Evolutionary conservation across 1,140 invertebrate genomes (phyloP), one percentile per base, ranked within the genome.

Genomic region (Temnothorax nylanderi): DNA sequence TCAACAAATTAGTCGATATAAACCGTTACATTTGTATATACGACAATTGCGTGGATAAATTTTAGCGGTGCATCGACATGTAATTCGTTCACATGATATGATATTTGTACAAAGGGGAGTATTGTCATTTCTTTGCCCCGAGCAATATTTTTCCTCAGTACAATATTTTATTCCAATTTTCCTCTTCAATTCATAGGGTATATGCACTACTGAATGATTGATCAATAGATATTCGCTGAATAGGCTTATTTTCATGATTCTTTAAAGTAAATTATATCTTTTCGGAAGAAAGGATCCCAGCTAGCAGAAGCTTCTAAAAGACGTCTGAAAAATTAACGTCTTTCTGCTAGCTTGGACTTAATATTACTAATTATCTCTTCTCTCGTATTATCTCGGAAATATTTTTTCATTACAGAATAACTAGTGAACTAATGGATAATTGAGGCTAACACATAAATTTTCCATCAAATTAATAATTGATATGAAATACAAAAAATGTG

Each of bases 121-220:
- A 18, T 74, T 32, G 72, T 3, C 11, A 41, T n/a, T 47, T 47
- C 10, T 41, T 56, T 64, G 4, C 1, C 26, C 26, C 47, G 26
- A 32, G 6, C 3, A 26, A 26, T 60, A 13, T 58, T 41, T n/a
- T 60, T 76, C 11, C 16, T 60, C 34, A 18, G 21, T 16, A 1
- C 16, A 49, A 60, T 44, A 5, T 77, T 32, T 77, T 47, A 18
- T 32, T 64, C 10, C 37, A 32, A 32, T 26, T 64, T 21, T 64
- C 62, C 37, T 32, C 44, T 0, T 37, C 21, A 44, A 44, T 32
- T 60, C 1, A n/a, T 77, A 21, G 13, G 34, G 7, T 75, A 37
- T 8, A 6, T 75, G n/a, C 56, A 77, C 16, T 34, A 8, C 21
- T 64, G n/a, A 77, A 77, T 77, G 47, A 78, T 41, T 62, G 26